These are phyloP conservation scores for Tiphia femorata DNA, from an alignment of 2,888 invertebrate genomes.

Conservation along the genomic window DNA sequence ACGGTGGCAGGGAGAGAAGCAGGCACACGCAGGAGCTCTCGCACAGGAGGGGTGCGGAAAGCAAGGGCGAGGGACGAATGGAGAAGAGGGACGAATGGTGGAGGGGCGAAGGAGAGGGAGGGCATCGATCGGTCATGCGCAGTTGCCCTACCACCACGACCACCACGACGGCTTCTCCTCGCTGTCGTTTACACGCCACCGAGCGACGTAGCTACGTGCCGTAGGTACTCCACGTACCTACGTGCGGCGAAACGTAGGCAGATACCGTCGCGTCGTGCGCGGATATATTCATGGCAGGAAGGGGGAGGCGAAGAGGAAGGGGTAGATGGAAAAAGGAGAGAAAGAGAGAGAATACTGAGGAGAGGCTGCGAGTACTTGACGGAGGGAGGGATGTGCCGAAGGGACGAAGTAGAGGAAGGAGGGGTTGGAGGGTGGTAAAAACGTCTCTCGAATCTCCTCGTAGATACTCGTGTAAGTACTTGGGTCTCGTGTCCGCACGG, in stretches of 20 bases:
- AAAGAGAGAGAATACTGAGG: background rate
- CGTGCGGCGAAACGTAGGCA: background rate
- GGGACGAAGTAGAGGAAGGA: background rate
- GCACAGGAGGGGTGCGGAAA: no score
- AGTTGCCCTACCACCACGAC: no score
- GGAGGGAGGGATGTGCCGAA: background rate
- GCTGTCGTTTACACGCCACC: background rate
- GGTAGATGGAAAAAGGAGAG: constrained; percentile 7
- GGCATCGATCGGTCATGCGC: constrained; percentile 64
- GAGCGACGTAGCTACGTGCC: background rate
- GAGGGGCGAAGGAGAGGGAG: constrained; percentile 34
- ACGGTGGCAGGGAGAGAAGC: constrained; percentile 1
- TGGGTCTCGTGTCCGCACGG: no score
- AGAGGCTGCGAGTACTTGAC: no score
- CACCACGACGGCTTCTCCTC: no score
- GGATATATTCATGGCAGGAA: background rate
- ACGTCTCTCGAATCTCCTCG: background rate
- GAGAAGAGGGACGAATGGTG: constrained; percentile 25
- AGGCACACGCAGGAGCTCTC: background rate
- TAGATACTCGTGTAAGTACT: no score
- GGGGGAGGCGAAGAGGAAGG: constrained; percentile 1
- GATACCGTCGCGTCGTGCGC: background rate
- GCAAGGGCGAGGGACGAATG: constrained; percentile 21
- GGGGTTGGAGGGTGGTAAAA: background rate
- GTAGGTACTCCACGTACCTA: background rate